These are phyloP conservation scores for Festucalex cinctus DNA, from an alignment of 2,113 vertebrate genomes.

Conservation along the genomic window DNA sequence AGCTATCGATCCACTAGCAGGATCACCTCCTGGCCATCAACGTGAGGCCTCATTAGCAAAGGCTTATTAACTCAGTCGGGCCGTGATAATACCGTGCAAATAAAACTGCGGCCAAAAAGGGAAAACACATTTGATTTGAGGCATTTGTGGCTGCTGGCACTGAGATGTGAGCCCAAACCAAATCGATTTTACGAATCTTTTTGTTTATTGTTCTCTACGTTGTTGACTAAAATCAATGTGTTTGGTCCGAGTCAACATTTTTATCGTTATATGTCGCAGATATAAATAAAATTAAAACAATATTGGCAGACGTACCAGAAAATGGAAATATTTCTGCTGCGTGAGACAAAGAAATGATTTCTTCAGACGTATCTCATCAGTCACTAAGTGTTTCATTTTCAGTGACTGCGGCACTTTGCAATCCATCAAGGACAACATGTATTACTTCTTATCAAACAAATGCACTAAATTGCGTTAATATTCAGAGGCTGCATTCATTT, in stretches of 20 bases:
- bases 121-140: conserved; percentile 34
- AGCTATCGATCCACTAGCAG: conserved; percentile 61
- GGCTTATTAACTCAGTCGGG: conserved; percentile 59
- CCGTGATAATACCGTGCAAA: conserved; percentile 39
- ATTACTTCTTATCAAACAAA: conserved; percentile 39
- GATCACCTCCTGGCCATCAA: conserved; percentile 68
- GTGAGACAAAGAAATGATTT: conserved; percentile 16
- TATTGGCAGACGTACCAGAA: background rate
- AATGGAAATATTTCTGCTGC: conserved; percentile 3
- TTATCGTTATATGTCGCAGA: background rate
- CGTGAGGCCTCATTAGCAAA: conserved; percentile 64
- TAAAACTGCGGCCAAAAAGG: conserved; percentile 26
- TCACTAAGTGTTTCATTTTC: conserved; percentile 30
- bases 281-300: background rate
- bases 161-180: background rate
- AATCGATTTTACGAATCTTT: background rate
- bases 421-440: conserved; percentile 13
- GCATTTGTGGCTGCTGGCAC: conserved; percentile 9
- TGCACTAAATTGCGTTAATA: conserved; percentile 20
- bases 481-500: conserved; percentile 27
- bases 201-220: background rate
- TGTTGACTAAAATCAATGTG: background rate
- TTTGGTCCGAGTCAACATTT: background rate
- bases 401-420: conserved; percentile 10
- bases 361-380: conserved; percentile 15